These are phyloP conservation scores for Ascidia mentula DNA, from an alignment of 23 tunicate species.

Conservation along the genomic window DNA sequence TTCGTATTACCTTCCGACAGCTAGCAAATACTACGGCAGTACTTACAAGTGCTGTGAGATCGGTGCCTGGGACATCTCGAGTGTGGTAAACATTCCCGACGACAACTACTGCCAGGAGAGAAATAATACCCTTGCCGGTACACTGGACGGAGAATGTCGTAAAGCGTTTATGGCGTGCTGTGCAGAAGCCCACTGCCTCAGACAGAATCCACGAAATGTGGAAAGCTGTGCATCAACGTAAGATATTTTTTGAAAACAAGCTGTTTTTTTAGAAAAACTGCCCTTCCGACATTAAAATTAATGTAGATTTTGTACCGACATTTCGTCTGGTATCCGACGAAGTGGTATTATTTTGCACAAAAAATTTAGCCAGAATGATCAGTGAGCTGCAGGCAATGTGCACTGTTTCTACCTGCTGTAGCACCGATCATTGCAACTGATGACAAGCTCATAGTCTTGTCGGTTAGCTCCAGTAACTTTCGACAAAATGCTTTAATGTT, in stretches of 20 bases:
- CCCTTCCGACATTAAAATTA: no score
- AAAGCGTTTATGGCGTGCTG: constrained; percentile 51
- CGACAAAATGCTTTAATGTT: no score
- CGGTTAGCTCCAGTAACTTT: no score
- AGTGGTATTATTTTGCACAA: no score
- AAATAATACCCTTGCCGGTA: constrained; percentile 4
- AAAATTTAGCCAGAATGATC: no score
- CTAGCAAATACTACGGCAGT: constrained; percentile 9
- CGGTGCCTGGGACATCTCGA: constrained; percentile 45
- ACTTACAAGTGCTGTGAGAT: constrained; percentile 49
- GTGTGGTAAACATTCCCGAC: constrained; percentile 20
- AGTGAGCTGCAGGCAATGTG: no score
- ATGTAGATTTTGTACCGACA: no score
- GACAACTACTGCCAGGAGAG: constrained; percentile 33
- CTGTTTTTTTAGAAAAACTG: no score
- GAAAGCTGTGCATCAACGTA: not conserved
- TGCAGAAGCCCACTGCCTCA: constrained; percentile 30
- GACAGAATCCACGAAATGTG: not conserved
- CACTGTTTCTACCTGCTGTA: no score
- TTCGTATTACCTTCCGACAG: not conserved
- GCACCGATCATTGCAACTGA: no score
- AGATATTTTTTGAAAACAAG: not conserved
- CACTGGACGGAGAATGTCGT: constrained; percentile 13
- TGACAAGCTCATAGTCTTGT: no score
- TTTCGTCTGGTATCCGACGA: no score